Evolutionary conservation across 2,888 invertebrate genomes (phyloP), one percentile per base, ranked within the genome.

Genomic region (Trypoxylon attenuatum): DNA sequence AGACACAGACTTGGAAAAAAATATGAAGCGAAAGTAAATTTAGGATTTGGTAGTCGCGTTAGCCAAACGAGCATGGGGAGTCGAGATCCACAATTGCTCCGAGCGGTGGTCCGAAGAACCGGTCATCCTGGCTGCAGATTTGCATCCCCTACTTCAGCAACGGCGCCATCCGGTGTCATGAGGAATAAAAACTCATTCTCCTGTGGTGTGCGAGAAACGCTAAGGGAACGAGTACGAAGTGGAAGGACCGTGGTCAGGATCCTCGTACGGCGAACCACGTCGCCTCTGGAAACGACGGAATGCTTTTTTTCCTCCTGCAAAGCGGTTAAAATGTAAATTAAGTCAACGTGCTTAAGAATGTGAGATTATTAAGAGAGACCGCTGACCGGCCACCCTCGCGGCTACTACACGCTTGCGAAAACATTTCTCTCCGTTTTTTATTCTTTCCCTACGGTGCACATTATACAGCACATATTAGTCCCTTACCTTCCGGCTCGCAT

Each of bases 241-340:
- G 8, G 15, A n/a, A 46, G 25, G 10, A 25, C 45, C 22, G 46
- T 51, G 54, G 58, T 43, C 39, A 53, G 45, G 25, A 56, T 22
- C 39, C 27, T 41, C 21, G 39, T 16, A 22, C 21, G 47, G 33
- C 5, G 53, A 45, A 21, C 49, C 27, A n/a, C 33, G 50, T 57
- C 56, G 64, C 54, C 67, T 60, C 71, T 63, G 68, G 56, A 59
- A 73, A 69, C 56, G 68, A 62, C 62, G 71, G 73, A 69, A 65
- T 69, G 70, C 69, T 62, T 62, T 61, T 53, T 46, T 42, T 29
- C 18, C 27, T 33, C 18, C 49, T 39, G 65, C 55, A 50, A 66
- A 71, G 69, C 73, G 79, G 77, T 83, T 80, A 80, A 80, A 82
- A 83, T 81, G 81, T 78, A 81, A 83, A 83, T 83, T 73, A 73